Conservation (phyloP, 1,140 invertebrate species). For the Neotoxoptera formosana region DNA sequence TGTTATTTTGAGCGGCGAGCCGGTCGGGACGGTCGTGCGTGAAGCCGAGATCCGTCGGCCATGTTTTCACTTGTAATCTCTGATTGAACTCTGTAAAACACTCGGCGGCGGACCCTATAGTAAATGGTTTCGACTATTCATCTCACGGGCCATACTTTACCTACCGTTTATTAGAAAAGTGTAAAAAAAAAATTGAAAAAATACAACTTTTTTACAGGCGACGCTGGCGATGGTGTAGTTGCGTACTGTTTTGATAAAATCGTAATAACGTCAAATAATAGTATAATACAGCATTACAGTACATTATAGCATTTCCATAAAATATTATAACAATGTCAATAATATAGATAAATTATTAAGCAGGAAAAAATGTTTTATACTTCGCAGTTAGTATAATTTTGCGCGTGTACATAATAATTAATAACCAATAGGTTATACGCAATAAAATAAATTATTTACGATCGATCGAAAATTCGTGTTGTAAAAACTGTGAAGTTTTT, state of each 20-base stretch:
- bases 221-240: not conserved
- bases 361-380: not conserved
- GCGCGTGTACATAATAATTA: not conserved
- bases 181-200: not conserved
- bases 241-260: no score
- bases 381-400: not conserved
- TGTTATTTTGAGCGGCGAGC: not conserved
- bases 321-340: not conserved
- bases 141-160: not conserved
- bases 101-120: not conserved
- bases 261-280: no score
- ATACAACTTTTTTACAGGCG: not conserved
- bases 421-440: not conserved
- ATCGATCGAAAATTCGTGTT: not conserved
- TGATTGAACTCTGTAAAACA: not conserved
- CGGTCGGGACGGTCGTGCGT: constrained; percentile 27
- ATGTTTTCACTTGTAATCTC: constrained; percentile 50
- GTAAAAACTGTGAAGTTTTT: not conserved
- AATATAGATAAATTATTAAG: not conserved
- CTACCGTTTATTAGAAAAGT: not conserved
- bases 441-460: not conserved
- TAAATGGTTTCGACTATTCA: not conserved
- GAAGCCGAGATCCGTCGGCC: constrained; percentile 33
- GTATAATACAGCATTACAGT: no score
- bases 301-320: no score